Evolutionary conservation across 1,140 invertebrate genomes (phyloP).

Genomic region (Oscheius sp.): DNA sequence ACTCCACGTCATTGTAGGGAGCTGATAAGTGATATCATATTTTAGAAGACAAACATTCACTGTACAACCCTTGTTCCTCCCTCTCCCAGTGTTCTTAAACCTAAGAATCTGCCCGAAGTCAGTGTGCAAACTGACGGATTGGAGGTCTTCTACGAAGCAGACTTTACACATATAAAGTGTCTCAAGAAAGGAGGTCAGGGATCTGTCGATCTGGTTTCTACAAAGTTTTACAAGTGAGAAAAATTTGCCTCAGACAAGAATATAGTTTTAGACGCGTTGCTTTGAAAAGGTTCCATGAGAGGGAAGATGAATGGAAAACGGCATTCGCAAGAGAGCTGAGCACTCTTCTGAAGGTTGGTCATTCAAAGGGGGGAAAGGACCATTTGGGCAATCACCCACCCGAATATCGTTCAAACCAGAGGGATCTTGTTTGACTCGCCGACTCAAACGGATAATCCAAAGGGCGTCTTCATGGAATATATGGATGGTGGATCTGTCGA

Average conservation of each 20-base stretch:
- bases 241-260: not conserved
- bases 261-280: not conserved
- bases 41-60: no score
- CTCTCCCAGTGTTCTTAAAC: no score
- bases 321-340: not conserved
- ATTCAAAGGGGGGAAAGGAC: no score
- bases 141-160: no score
- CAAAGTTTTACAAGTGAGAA: not conserved
- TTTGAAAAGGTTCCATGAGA: not conserved
- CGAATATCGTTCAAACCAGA: not conserved
- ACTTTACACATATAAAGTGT: no score
- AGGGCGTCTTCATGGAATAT: not conserved
- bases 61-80: no score
- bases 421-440: not conserved
- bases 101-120: no score
- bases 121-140: no score
- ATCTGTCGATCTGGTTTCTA: not conserved
- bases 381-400: not conserved
- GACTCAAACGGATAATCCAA: not conserved
- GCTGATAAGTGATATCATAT: no score
- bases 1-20: no score
- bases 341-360: not conserved
- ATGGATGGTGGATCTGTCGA: not conserved
- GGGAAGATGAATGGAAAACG: not conserved
- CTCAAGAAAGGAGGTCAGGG: no score